Base-by-base conservation (phyloP, 2,113 vertebrate genomes). In the Ailuropoda melanoleuca region DNA sequence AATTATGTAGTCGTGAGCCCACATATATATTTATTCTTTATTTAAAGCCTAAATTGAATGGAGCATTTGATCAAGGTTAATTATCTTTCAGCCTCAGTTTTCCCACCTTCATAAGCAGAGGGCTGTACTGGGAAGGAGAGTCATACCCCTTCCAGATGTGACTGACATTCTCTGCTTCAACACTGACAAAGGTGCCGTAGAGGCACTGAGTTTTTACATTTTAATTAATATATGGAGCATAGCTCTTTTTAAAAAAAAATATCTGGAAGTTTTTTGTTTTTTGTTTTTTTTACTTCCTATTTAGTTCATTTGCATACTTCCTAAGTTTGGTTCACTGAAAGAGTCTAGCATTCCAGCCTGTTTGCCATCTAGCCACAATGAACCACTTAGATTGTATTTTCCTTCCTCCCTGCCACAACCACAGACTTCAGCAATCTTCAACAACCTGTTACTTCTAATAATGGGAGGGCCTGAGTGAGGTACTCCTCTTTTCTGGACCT, bases 31-130 rank as follows among this genome's bases (percentile, higher is more conserved):
- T 56, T 81, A 90, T 39, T 93, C 23, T 62, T 64, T 81, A 55
- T 60, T 97, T 93, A 81, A 66, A 92, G 21, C 2, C 88, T 93
- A 95, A 86, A 83, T 74, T 43, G n/a, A 87, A 55, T 29, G 17
- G 50, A 86, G 75, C 8, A 39, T 66, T 77, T 77, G 34, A 64
- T 56, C 21, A 95, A 6, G 0, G 0, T 43, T 81, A 80, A 23
- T 48, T 81, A 34, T 43, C 4, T 77, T 86, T 93, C n/a, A 89
- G 39, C 1, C 11, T 88, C 26, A 39, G 6, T 84, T 92, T 82
- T 68, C 26, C 17, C 23, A 46, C 3, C 26, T 70, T 75, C 14
- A 5, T 19, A 37, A 82, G 6, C 29, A 80, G 58, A 68, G 5
- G 11, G 0, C 74, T n/a, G 1, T 62, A 12, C 60, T 78, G 81